A percentile compares a stretch with the other conserved stretches of the same genome.
phyloP scores from a whole-genome alignment of 2,888 invertebrate genomes.

The Eupelmus urozonus region DNA sequence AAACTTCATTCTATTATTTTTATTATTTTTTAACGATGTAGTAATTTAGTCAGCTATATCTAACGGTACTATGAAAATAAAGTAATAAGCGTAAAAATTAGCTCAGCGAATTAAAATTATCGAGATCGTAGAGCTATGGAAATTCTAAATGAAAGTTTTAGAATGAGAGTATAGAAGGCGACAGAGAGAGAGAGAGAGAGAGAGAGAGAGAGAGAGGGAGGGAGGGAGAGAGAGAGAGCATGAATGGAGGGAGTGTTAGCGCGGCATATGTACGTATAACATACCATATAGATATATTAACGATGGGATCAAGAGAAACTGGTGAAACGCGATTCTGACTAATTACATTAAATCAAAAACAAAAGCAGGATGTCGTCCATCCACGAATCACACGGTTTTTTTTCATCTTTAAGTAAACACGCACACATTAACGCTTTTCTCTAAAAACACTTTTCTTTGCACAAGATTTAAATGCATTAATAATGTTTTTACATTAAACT shows the following conservation, averaged over 20 bases:
- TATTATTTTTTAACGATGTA: no score
- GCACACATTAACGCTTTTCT: neutral
- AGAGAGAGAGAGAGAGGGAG: neutral
- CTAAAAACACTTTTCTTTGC: no score
- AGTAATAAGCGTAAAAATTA: no score
- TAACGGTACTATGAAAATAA: no score
- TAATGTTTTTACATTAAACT: no score
- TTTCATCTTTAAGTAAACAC: neutral
- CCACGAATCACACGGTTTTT: neutral
- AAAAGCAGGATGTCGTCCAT: constrained; percentile 22
- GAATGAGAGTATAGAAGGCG: neutral
- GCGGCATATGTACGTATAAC: neutral
- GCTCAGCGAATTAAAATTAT: no score
- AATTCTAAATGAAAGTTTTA: no score
- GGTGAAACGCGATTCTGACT: constrained; percentile 9
- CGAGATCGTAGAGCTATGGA: no score
- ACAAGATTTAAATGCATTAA: no score
- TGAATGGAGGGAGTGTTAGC: neutral
- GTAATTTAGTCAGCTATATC: no score
- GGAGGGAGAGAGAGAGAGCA: neutral
- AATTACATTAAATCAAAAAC: constrained; percentile 13
- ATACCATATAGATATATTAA: neutral
- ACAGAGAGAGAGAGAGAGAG: neutral
- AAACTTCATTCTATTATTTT: no score
- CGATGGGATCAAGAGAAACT: neutral